These are phyloP conservation scores for Synaphobranchus kaupii DNA, from an alignment of 2,797 vertebrate genomes.

Conservation along the genomic window DNA sequence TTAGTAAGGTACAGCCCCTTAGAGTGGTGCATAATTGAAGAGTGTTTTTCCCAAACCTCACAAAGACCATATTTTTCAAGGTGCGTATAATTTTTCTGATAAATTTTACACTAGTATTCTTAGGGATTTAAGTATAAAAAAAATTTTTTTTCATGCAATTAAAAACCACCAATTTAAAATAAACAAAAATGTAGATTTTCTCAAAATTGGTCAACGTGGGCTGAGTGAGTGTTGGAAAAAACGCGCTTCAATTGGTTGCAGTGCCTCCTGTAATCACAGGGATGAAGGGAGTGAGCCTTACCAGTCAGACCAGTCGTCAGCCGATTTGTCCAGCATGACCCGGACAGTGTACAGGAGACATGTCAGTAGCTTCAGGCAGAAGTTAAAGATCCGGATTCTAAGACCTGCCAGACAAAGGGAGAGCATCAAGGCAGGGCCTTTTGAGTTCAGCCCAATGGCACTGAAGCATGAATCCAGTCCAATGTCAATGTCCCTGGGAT, in stretches of 20 bases:
- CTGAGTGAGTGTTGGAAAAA: too few relatives aligned
- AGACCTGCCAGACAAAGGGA: constrained; percentile 71
- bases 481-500: not conserved
- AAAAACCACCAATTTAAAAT: too few relatives aligned
- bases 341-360: constrained; percentile 93
- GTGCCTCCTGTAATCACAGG: not conserved
- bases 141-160: too few relatives aligned
- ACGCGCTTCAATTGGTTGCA: not conserved
- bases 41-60: too few relatives aligned
- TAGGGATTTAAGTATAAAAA: too few relatives aligned
- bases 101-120: too few relatives aligned
- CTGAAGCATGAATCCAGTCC: not conserved
- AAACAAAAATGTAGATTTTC: too few relatives aligned
- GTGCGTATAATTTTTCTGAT: too few relatives aligned
- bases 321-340: constrained; percentile 86
- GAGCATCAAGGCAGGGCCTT: not conserved
- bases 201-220: too few relatives aligned
- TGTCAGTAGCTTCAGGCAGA: constrained; percentile 94
- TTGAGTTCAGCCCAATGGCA: not conserved
- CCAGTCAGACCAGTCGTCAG: constrained; percentile 72
- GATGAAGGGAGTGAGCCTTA: constrained; percentile 51
- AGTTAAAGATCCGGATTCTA: constrained; percentile 93
- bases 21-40: not conserved
- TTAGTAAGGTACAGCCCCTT: not conserved
- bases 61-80: too few relatives aligned